Percentiles rank a stretch among this genome's conserved stretches.
Conservation (phyloP, 2,888 invertebrate genomes). For the Phaonia tiefii region DNA sequence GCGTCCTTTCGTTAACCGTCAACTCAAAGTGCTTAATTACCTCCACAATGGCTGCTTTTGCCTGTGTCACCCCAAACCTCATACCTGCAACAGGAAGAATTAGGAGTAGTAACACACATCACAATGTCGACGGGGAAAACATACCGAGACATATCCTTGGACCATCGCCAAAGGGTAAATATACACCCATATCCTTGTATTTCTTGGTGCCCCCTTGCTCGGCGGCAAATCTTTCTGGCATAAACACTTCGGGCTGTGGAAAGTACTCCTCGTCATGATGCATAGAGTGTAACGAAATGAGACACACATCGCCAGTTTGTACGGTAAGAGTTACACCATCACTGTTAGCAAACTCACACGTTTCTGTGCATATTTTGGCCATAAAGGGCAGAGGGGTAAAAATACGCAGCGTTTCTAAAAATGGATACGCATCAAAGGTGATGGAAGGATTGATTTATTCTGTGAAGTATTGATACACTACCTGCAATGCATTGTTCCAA, state of each 20-base stretch:
- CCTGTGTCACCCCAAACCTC: slow-evolving; percentile 65
- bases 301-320: slow-evolving; percentile 65
- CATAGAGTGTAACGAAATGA: slow-evolving; percentile 69
- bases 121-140: slow-evolving; percentile 68
- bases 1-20: slow-evolving; percentile 65
- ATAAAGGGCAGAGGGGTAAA: slow-evolving; percentile 70
- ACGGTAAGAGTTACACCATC: slow-evolving; percentile 65
- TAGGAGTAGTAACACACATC: background rate
- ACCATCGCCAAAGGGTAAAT: slow-evolving; percentile 74
- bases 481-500: slow-evolving; percentile 73
- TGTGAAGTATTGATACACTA: slow-evolving; percentile 48
- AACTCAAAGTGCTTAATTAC: slow-evolving; percentile 68
- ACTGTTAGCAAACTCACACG: slow-evolving; percentile 63
- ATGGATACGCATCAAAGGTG: background rate
- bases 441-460: background rate
- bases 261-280: slow-evolving; percentile 71
- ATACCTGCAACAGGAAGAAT: slow-evolving; percentile 58
- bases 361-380: slow-evolving; percentile 70
- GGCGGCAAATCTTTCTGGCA: slow-evolving; percentile 70
- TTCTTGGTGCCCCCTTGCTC: slow-evolving; percentile 60
- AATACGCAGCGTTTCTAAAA: slow-evolving; percentile 71
- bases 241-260: slow-evolving; percentile 69
- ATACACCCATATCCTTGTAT: slow-evolving; percentile 69
- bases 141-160: slow-evolving; percentile 73
- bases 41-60: slow-evolving; percentile 67